phyloP scores from a whole-genome alignment of 1,140 invertebrate species.

The Drosophila aff. region DNA sequence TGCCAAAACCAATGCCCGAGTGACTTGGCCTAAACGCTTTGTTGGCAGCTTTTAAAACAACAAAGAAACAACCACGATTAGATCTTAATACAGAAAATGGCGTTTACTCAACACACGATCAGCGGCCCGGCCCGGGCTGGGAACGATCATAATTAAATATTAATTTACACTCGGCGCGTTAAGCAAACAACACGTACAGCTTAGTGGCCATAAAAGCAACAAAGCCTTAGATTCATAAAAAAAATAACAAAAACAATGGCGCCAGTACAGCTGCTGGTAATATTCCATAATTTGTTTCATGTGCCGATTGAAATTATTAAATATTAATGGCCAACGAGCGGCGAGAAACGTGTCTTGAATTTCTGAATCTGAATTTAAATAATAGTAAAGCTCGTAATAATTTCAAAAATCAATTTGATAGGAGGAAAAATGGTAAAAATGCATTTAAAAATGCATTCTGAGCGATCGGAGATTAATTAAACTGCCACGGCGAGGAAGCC shows the following conservation, averaged over 20 bases:
- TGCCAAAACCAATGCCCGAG: slow-evolving; percentile 29
- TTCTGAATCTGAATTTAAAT: slow-evolving; percentile 67
- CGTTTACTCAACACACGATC: slow-evolving; percentile 61
- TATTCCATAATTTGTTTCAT: slow-evolving; percentile 70
- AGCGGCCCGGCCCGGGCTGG: slow-evolving; percentile 20
- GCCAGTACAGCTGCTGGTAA: slow-evolving; percentile 44
- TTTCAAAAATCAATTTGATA: slow-evolving; percentile 31
- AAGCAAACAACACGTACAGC: slow-evolving; percentile 76
- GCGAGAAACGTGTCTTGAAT: slow-evolving; percentile 68
- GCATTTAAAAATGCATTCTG: slow-evolving; percentile 64
- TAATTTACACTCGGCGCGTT: slow-evolving; percentile 79
- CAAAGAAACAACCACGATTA: slow-evolving; percentile 55
- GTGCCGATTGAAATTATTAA: slow-evolving; percentile 72
- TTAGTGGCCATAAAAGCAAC: slow-evolving; percentile 37
- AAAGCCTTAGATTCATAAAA: slow-evolving; percentile 7
- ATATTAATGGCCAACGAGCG: slow-evolving; percentile 66
- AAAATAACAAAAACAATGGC: slow-evolving; percentile 27
- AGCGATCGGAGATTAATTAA: slow-evolving; percentile 76
- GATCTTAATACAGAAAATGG: slow-evolving; percentile 71
- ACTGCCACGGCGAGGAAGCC: slow-evolving; percentile 58
- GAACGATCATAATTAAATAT: slow-evolving; percentile 79
- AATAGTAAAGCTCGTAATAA: slow-evolving; percentile 45
- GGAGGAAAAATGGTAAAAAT: slow-evolving; percentile 32
- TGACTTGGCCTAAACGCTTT: slow-evolving; percentile 44
- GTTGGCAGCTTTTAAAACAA: slow-evolving; percentile 53